Evolutionary conservation across 2,113 vertebrate genomes (phyloP).

Genomic region (Plecotus auritus): DNA sequence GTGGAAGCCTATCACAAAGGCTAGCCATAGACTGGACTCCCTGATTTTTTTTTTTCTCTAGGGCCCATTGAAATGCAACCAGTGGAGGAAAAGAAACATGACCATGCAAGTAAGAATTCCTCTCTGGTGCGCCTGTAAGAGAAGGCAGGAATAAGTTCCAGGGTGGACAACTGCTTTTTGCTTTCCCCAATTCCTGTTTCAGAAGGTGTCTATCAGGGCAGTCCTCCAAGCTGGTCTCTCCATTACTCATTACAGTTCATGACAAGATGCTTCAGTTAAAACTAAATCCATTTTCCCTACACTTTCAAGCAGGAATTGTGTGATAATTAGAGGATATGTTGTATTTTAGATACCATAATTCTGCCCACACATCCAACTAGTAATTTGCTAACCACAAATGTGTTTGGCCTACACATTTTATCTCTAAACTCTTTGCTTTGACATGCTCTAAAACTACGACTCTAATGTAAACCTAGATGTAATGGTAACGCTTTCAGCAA

Average conservation of each 20-base stretch:
- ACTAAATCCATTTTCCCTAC: conserved; percentile 60
- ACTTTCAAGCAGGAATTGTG: conserved; percentile 59
- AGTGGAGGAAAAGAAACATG: neutral
- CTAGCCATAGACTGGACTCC: neutral
- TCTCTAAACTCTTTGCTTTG: conserved; percentile 41
- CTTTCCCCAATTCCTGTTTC: neutral
- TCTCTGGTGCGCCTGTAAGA: neutral
- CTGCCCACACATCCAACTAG: conserved; percentile 32
- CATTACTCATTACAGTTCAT: conserved; percentile 2
- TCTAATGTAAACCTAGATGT: neutral
- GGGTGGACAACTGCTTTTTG: neutral
- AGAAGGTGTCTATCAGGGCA: neutral
- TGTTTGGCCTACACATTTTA: conserved; percentile 52
- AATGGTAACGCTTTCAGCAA: neutral
- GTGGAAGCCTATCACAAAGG: neutral
- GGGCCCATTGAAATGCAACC: neutral
- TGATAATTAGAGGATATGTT: conserved; percentile 68
- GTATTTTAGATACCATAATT: conserved; percentile 54
- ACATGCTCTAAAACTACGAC: conserved; percentile 8
- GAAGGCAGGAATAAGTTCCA: neutral
- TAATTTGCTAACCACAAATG: conserved; percentile 62
- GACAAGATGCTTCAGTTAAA: conserved; percentile 39
- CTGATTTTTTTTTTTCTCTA: neutral
- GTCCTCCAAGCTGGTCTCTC: neutral
- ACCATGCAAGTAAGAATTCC: neutral